These are phyloP conservation scores for Drosophila nigromelanica DNA, from an alignment of 1,140 invertebrate species.

Conservation along the genomic window DNA sequence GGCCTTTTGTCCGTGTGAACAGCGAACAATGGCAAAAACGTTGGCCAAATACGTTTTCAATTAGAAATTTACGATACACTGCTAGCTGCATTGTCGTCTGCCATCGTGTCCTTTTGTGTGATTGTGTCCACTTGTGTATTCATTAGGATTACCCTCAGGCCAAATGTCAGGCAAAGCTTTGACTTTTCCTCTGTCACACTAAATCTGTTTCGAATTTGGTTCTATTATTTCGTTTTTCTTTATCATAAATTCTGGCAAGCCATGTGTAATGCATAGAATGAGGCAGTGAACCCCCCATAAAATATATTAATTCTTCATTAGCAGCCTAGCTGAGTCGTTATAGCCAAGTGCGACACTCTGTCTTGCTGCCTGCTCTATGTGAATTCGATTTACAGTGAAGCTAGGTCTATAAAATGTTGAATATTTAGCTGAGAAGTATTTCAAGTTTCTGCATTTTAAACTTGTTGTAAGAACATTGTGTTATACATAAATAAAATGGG, in stretches of 20 bases:
- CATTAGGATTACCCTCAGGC: constrained; percentile 37
- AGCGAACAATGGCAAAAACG: constrained; percentile 44
- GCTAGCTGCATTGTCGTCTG: constrained; percentile 35
- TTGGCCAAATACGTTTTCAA: constrained; percentile 68
- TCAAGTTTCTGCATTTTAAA: no score
- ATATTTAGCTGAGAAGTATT: no score
- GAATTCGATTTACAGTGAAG: no score
- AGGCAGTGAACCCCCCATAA: constrained; percentile 3
- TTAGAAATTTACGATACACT: constrained; percentile 75
- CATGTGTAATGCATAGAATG: background rate
- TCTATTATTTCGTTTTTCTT: background rate
- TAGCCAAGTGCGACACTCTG: no score
- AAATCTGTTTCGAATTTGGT: constrained; percentile 11
- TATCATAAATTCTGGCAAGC: background rate
- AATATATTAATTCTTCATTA: constrained; percentile 28
- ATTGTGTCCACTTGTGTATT: constrained; percentile 23
- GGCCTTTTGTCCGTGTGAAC: constrained; percentile 38
- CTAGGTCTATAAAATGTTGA: no score
- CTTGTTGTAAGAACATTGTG: no score
- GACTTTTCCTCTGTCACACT: constrained; percentile 20
- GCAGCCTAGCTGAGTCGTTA: background rate
- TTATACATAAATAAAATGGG: no score
- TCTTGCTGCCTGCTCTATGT: background rate
- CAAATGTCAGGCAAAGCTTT: constrained; percentile 32
- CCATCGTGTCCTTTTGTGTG: constrained; percentile 28